phyloP scores from a whole-genome alignment of 2,888 invertebrate genomes.

The Bombyx huttoni region DNA sequence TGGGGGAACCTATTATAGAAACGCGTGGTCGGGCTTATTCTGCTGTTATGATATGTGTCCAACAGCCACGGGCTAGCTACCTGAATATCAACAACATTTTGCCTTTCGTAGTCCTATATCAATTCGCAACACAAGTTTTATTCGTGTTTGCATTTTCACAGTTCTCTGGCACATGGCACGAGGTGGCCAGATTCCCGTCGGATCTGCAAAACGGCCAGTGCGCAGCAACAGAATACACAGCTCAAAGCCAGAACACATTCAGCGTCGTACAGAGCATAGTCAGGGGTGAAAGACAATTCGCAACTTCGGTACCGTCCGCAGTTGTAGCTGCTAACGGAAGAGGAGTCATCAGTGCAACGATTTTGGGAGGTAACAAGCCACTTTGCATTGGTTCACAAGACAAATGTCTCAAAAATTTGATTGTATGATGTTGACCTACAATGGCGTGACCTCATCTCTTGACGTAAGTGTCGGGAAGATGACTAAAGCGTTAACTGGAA shows the following conservation, averaged over 20 bases:
- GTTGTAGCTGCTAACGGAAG: conserved; percentile 18
- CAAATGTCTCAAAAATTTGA: too few relatives aligned
- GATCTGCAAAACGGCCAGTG: conserved; percentile 44
- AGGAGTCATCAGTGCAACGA: conserved; percentile 28
- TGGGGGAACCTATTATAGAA: too few relatives aligned
- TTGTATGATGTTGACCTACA: too few relatives aligned
- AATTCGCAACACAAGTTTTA: neutral
- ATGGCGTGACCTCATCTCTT: too few relatives aligned
- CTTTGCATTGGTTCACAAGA: neutral
- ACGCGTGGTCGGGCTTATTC: too few relatives aligned
- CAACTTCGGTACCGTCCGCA: conserved; percentile 16
- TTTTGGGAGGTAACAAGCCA: conserved; percentile 19
- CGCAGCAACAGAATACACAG: conserved; percentile 15
- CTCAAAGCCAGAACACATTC: conserved; percentile 14
- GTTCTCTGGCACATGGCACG: conserved; percentile 53
- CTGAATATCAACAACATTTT: too few relatives aligned
- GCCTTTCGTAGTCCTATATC: neutral
- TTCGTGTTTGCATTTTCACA: conserved; percentile 12
- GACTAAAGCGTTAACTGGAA: too few relatives aligned
- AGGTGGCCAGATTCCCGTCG: conserved; percentile 47
- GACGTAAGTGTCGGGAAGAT: too few relatives aligned
- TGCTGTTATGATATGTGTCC: too few relatives aligned
- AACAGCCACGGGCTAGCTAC: too few relatives aligned
- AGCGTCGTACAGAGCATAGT: conserved; percentile 29
- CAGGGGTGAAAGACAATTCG: conserved; percentile 22